These are phyloP conservation scores for Hydrochoerus hydrochaeris DNA, from an alignment of 2,113 vertebrate species.

Conservation along the genomic window DNA sequence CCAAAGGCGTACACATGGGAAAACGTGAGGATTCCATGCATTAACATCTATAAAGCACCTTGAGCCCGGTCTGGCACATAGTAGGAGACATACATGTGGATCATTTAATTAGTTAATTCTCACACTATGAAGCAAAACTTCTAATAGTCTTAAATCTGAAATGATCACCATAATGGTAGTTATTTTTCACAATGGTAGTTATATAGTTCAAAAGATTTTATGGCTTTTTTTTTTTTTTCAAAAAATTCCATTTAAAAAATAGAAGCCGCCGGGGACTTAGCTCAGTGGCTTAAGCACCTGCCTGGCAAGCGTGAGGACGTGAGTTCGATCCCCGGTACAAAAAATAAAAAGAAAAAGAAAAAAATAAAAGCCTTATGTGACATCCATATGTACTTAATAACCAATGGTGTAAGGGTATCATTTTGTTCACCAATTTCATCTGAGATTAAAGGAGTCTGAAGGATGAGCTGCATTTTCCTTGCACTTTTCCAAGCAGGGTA, in stretches of 20 bases:
- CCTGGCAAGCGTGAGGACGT: too few relatives aligned
- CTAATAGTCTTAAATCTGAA: slow-evolving; percentile 37
- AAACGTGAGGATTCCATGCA: neutral
- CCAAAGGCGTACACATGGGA: neutral
- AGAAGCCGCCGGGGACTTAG: too few relatives aligned
- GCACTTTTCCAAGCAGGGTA: neutral
- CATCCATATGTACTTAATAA: slow-evolving; percentile 14
- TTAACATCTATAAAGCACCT: neutral
- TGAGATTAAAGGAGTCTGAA: slow-evolving; percentile 36
- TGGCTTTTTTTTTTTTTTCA: neutral
- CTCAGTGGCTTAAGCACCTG: too few relatives aligned
- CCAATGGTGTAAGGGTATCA: neutral
- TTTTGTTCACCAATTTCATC: slow-evolving; percentile 34
- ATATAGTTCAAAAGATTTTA: neutral
- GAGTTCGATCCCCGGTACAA: too few relatives aligned
- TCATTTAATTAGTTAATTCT: neutral
- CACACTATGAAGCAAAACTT: neutral
- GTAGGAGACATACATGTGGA: neutral
- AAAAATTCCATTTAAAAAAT: slow-evolving; percentile 6
- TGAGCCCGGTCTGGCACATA: neutral
- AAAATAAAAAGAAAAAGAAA: too few relatives aligned
- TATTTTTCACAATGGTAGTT: neutral
- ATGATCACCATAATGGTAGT: neutral
- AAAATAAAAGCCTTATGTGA: slow-evolving; percentile 50
- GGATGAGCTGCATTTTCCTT: slow-evolving; percentile 53